Base-by-base conservation (phyloP, 2,113 vertebrate species). In the Gulo gulo region DNA sequence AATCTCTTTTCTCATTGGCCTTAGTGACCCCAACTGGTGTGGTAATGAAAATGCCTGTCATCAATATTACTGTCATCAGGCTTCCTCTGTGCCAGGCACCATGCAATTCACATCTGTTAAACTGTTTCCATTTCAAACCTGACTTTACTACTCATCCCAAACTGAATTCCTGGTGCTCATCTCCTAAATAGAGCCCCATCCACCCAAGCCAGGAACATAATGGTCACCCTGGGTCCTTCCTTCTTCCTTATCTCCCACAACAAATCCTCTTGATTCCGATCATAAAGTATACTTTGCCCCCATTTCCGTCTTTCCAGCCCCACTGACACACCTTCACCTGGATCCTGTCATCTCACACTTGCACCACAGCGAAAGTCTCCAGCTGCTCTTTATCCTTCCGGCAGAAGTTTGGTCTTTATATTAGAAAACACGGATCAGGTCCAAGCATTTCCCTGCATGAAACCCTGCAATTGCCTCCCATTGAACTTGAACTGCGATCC, bases 81-180 rank as follows among this genome's bases (percentile, higher is more conserved):
- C 39, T 11, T 6, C 2, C 42, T 55, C n/a, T 36, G 82, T 39
- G 55, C 78, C 61, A 18, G 20, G 21, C 18, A 4, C 1, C 0
- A 0, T 0, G 16, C 7, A 14, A 0, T 4, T 24, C 55, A 9
- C 31, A 1, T 31, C 81, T 24, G 0, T 39, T 67, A 63, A 10
- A 3, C 34, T 45, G 24, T 73, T 67, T 67, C 20, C 71, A 3
- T 67, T 52, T 52, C 57, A 36, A 59, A 57, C 42, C 39, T 65
- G 50, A 15, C 42, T 29, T 11, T 4, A 24, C 29, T 42, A 8
- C 42, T 7, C 6, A n/a, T 57, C 52, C 90, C 69, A 69, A 91
- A 61, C 57, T 24, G 2, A 31, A 9, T 31, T 16, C 63, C 69
- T 59, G 16, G 15, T 39, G 86, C 67, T 61, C 4, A 7, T 47